Evolutionary conservation across 2,888 invertebrate species (phyloP), one percentile per base, ranked within the genome.

Genomic region (Drosophila nr. fundita): DNA sequence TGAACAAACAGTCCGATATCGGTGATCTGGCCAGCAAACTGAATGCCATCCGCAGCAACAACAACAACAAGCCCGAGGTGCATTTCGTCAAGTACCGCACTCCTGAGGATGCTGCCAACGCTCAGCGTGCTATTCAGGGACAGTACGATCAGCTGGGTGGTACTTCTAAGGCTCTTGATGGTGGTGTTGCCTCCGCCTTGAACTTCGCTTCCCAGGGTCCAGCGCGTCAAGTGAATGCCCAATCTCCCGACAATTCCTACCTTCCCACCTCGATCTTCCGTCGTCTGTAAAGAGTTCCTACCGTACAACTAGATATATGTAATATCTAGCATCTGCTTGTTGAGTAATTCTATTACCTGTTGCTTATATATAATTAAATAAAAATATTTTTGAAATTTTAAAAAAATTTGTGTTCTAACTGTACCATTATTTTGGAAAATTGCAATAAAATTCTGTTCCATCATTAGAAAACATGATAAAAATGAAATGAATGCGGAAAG

Each of bases 31-130:
- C 90, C 73, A 77, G 50, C 74, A 90, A 87, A 55, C 55, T 91
- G 65, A 87, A 89, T 40, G 64, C 84, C 50, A 72, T 89, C 58
- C 83, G 82, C 60, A 81, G 55, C 76, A 85, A 85, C 75, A 78
- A 50, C 68, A 87, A 83, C 79, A 83, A 87, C 80, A 90, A 88
- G 72, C 89, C 89, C 60, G 90, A 90, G 77, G 89, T 89, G n/a
- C 90, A 90, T 73, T 89, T 89, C 63, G 90, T 91, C 75, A 91
- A 91, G 76, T 91, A 91, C 81, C 86, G 87, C 63, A 90, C 89
- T 0, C 73, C 74, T 4, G 85, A 89, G 75, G 91, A 91, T 76
- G 91, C 91, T 64, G 87, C 81, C 70, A 83, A 87, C 24, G 91
- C 91, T 6, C 90, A 90, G 76, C 70, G 70, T 0, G 81, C 87